Percentiles rank a stretch among this genome's conserved stretches.
These are phyloP conservation scores for Holacanthus passer DNA, from an alignment of 2,113 vertebrate species.

Conservation along the genomic window DNA sequence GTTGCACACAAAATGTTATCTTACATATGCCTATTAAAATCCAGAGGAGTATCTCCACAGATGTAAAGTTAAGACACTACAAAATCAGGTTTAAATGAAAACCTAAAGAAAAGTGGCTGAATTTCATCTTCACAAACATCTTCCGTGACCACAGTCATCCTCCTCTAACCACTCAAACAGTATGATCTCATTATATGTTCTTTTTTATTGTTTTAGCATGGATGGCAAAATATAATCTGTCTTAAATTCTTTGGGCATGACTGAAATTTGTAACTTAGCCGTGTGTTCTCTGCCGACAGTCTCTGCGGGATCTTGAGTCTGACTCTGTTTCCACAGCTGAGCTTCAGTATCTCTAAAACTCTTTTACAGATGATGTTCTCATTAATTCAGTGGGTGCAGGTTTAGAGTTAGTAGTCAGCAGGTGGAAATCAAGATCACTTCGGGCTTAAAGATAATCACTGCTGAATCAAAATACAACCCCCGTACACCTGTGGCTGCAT, in stretches of 20 bases:
- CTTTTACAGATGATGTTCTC: conserved; percentile 48
- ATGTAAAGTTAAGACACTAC: neutral
- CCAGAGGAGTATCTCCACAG: neutral
- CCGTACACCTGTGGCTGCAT: conserved; percentile 4
- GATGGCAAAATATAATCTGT: conserved; percentile 13
- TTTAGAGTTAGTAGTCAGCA: conserved; percentile 7
- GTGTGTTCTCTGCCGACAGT: conserved; percentile 23
- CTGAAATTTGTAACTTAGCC: conserved; percentile 26
- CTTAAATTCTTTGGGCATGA: conserved; percentile 52
- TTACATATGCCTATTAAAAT: neutral
- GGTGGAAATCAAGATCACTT: conserved; percentile 16
- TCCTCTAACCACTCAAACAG: neutral
- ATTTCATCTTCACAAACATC: neutral
- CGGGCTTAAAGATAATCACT: conserved; percentile 15
- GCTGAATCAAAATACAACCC: neutral
- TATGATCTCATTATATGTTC: conserved; percentile 1
- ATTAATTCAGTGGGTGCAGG: conserved; percentile 42
- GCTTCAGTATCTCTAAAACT: conserved; percentile 21
- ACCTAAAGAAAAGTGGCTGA: neutral
- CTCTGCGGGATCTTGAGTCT: conserved; percentile 37
- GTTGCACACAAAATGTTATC: neutral
- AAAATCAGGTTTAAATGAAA: neutral
- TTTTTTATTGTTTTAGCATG: conserved; percentile 30
- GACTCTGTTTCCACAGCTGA: conserved; percentile 64
- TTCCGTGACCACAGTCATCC: neutral